phyloP scores from a whole-genome alignment of 2,113 vertebrate species.

The Talpa occidentalis region DNA sequence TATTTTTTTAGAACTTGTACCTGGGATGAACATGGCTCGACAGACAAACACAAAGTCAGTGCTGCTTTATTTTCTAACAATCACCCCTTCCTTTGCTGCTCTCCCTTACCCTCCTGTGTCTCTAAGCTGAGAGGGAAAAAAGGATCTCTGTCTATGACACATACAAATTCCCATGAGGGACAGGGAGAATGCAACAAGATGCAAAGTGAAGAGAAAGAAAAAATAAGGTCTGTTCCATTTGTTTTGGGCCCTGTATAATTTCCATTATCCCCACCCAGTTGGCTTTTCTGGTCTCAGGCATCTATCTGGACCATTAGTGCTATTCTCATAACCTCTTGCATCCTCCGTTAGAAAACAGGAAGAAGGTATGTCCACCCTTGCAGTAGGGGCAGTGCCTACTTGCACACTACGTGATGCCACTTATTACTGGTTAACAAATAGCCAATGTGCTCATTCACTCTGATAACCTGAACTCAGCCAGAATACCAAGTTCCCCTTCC shows the following conservation, averaged over 20 bases:
- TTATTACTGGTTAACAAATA: background rate
- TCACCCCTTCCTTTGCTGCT: background rate
- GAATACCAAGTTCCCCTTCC: conserved; percentile 6
- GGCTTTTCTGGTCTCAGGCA: background rate
- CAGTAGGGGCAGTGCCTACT: background rate
- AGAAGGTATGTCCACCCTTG: background rate
- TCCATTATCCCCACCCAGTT: background rate
- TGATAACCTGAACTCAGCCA: background rate
- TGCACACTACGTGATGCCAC: background rate
- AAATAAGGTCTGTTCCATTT: background rate
- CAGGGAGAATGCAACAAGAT: background rate
- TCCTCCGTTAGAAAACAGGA: conserved; percentile 28
- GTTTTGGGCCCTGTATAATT: background rate
- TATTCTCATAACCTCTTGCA: background rate
- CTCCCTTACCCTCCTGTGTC: background rate
- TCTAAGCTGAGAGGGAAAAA: background rate
- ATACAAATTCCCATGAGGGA: background rate
- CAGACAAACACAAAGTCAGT: background rate
- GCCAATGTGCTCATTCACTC: background rate
- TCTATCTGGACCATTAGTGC: background rate
- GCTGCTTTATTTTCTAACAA: background rate
- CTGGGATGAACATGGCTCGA: background rate
- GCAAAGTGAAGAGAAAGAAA: conserved; percentile 14
- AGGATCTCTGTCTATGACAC: background rate
- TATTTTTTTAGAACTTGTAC: background rate